Percentiles rank a stretch among this genome's conserved stretches.
These are phyloP conservation scores for Manis crassicaudata DNA, from an alignment of 2,797 vertebrate species.

Conservation along the genomic window DNA sequence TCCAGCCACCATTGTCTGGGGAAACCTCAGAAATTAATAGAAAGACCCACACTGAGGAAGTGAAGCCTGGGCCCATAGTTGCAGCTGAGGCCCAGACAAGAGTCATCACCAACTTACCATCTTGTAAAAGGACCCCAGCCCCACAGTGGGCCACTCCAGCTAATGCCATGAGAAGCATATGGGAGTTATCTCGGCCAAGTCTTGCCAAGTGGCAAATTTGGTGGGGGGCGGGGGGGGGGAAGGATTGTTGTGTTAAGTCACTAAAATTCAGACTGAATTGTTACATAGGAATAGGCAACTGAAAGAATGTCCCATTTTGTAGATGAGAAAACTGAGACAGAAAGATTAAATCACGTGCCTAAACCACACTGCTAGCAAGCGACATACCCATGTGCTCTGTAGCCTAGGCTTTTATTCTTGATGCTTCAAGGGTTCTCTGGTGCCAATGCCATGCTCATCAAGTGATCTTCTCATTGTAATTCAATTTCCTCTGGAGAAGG, in stretches of 20 bases:
- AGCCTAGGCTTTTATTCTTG: neutral
- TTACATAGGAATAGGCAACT: neutral
- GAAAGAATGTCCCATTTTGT: neutral
- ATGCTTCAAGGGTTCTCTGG: neutral
- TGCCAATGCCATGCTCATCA: neutral
- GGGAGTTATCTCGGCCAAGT: neutral
- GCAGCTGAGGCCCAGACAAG: neutral
- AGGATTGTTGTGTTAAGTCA: neutral
- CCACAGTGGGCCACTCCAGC: neutral
- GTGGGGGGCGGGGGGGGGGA: neutral
- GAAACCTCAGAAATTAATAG: neutral
- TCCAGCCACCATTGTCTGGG: neutral
- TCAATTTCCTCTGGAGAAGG: constrained; percentile 7
- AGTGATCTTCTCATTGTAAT: neutral
- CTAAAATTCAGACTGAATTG: neutral
- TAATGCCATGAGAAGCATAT: neutral
- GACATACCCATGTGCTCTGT: neutral
- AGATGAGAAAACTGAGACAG: constrained; percentile 15
- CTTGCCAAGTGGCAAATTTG: neutral
- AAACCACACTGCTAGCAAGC: neutral
- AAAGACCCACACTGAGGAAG: neutral
- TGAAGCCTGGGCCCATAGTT: fast-evolving
- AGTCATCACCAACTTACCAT: neutral
- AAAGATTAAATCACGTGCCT: neutral
- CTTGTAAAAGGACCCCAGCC: neutral